Conservation (phyloP, 2,888 invertebrate genomes). For the Meta bourneti region DNA sequence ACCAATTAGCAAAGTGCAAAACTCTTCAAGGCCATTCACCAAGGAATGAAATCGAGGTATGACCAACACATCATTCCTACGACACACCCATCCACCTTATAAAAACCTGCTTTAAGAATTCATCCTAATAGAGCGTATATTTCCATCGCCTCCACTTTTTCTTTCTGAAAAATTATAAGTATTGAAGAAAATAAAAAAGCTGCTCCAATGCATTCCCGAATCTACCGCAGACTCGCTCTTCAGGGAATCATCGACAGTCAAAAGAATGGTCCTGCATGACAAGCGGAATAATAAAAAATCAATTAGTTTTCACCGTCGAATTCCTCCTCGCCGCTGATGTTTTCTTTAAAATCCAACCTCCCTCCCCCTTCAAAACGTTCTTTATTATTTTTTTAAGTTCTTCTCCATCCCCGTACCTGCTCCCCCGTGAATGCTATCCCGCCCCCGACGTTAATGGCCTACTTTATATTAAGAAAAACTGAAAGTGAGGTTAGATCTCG, state of each 20-base stretch:
- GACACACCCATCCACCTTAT: no score
- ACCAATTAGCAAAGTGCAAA: no score
- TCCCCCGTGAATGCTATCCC: conserved; percentile 1
- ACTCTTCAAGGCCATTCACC: no score
- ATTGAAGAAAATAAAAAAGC: background rate
- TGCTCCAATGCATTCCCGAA: conserved; percentile 3
- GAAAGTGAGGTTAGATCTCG: background rate
- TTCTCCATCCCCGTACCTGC: background rate
- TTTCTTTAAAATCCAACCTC: conserved; percentile 19
- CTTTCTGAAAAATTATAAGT: background rate
- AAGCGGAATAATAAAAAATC: conserved; percentile 33
- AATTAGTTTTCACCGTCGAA: conserved; percentile 34
- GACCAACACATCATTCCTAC: no score
- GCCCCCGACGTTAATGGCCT: conserved; percentile 12
- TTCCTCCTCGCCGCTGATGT: background rate
- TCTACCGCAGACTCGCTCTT: conserved; percentile 14
- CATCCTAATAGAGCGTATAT: background rate
- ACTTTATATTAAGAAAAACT: conserved; percentile 14
- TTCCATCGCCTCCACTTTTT: conserved; percentile 10
- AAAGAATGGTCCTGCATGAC: conserved; percentile 24
- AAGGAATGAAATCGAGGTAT: no score
- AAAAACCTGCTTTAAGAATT: background rate
- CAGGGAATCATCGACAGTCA: conserved; percentile 36
- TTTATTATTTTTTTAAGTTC: background rate
- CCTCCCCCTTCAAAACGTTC: background rate